phyloP scores from a whole-genome alignment of 2,113 vertebrate genomes.

The Alouatta palliata region DNA sequence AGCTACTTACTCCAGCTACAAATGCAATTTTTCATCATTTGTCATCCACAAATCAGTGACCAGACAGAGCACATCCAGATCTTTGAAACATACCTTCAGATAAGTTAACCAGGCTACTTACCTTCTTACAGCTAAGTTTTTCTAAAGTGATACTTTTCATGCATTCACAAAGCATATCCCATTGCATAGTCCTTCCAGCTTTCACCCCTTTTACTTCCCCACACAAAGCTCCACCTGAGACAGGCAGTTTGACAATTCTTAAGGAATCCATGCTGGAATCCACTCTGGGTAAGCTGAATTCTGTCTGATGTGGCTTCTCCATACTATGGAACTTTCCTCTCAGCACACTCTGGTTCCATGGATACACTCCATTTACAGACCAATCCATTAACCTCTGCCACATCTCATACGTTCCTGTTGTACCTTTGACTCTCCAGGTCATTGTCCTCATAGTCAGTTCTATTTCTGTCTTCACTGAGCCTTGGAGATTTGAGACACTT shows the following conservation, averaged over 20 bases:
- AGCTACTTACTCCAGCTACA: not conserved
- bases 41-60: not conserved
- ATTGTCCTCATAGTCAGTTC: not conserved
- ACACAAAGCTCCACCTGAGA: not conserved
- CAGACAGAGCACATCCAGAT: not conserved
- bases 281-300: not conserved
- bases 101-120: not conserved
- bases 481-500: not conserved
- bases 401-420: not conserved
- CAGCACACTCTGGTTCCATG: too few species aligned
- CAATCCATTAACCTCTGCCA: not conserved
- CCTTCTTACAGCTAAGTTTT: not conserved
- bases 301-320: not conserved
- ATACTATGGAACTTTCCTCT: not conserved
- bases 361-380: not conserved
- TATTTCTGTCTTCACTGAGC: not conserved
- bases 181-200: not conserved
- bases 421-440: not conserved
- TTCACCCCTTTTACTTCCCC: not conserved
- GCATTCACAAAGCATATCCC: not conserved
- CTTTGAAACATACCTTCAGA: not conserved
- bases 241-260: not conserved
- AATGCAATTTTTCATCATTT: not conserved
- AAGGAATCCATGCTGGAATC: not conserved
- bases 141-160: not conserved